Percentiles rank a stretch among this genome's conserved stretches.
Conservation (phyloP, 2,113 vertebrate species). For the Cryptomyrus ogoouensis region DNA sequence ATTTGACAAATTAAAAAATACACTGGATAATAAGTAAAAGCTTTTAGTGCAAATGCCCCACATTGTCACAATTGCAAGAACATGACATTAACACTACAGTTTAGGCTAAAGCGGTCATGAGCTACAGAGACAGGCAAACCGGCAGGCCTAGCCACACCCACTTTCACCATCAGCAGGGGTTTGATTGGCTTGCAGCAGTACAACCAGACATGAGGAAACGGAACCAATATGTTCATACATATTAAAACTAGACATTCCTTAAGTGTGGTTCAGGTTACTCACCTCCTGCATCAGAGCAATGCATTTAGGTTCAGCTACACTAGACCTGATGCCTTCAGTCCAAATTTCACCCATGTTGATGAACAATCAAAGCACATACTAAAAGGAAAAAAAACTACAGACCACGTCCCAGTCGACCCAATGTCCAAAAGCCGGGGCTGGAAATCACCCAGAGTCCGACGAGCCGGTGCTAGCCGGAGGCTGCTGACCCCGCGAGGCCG, state of each 20-base stretch:
- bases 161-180: neutral
- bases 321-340: neutral
- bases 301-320: neutral
- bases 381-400: neutral
- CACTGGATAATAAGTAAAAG: neutral
- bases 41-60: conserved; percentile 7
- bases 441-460: neutral
- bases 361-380: neutral
- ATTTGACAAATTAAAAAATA: conserved; percentile 1
- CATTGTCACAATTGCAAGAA: neutral
- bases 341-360: neutral
- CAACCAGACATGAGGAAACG: neutral
- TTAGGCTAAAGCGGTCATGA: neutral
- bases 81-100: neutral
- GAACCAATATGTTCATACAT: conserved; percentile 55
- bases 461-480: neutral
- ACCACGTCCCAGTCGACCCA: neutral
- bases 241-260: neutral
- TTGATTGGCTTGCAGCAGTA: neutral
- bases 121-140: neutral
- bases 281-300: neutral
- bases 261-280: neutral
- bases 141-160: neutral
- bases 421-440: neutral
- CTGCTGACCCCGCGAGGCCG: neutral